Evolutionary conservation across 2,888 invertebrate species (phyloP).

Genomic region (Tetragonisca angustula): DNA sequence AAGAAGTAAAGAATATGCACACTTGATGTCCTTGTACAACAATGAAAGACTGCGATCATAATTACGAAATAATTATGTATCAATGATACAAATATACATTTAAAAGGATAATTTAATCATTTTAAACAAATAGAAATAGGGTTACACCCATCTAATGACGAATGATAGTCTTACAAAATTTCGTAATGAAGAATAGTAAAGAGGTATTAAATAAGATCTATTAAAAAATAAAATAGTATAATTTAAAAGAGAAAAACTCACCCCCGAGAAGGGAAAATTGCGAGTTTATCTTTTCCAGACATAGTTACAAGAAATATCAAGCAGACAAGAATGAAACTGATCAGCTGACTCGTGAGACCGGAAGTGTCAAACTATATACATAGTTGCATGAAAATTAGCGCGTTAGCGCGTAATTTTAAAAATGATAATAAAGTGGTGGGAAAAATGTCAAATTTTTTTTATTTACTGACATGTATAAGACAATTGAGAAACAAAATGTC

Average conservation of each 20-base stretch:
- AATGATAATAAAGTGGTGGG: neutral
- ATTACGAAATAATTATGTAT: neutral
- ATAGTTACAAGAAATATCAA: conserved; percentile 85
- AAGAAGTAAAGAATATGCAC: neutral
- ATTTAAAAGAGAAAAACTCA: conserved; percentile 85
- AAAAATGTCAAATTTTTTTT: neutral
- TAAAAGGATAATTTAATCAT: neutral
- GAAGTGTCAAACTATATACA: conserved; percentile 54
- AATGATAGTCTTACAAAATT: conserved; percentile 10
- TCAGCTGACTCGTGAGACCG: conserved; percentile 82
- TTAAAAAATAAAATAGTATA: conserved; percentile 10
- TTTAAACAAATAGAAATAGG: conserved; percentile 63
- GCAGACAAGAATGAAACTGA: conserved; percentile 80
- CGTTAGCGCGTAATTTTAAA: conserved; percentile 58
- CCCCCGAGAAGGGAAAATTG: conserved; percentile 98
- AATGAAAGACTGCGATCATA: neutral
- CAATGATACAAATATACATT: neutral
- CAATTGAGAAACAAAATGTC: conserved; percentile 6
- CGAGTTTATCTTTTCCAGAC: conserved; percentile 94
- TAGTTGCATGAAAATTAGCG: conserved; percentile 28
- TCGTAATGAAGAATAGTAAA: neutral
- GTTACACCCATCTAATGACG: conserved; percentile 80
- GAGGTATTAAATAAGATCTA: conserved; percentile 1
- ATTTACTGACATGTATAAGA: neutral
- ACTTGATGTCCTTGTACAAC: neutral